A percentile compares a stretch with the other conserved stretches of the same genome.
These are phyloP conservation scores for Halcyon smyrnensis DNA, from an alignment of 2,797 vertebrate species.

Conservation along the genomic window DNA sequence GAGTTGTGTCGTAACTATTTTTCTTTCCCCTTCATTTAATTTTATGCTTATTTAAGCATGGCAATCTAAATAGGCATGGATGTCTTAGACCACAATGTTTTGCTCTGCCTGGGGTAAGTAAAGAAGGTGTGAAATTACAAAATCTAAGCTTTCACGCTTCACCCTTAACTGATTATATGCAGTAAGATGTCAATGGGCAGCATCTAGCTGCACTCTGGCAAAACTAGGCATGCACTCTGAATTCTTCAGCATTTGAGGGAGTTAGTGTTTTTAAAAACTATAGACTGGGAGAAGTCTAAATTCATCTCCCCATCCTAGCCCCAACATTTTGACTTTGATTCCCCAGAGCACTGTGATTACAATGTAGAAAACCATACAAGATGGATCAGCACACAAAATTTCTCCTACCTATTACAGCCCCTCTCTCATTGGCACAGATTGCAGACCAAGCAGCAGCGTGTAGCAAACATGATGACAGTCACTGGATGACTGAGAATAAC, in stretches of 20 bases:
- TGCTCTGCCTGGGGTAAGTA: neutral
- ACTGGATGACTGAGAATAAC: neutral
- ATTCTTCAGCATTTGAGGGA: neutral
- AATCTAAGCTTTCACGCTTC: neutral
- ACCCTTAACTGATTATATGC: neutral
- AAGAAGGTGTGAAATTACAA: conserved; percentile 35
- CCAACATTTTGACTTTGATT: neutral
- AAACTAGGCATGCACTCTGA: neutral
- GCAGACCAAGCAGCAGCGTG: neutral
- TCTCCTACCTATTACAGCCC: neutral
- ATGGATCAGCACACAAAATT: neutral
- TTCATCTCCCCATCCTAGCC: neutral
- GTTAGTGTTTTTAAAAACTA: neutral
- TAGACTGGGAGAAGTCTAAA: neutral
- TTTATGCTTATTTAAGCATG: conserved; percentile 26
- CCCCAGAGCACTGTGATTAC: neutral
- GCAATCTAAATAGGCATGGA: neutral
- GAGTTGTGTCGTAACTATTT: conserved; percentile 5
- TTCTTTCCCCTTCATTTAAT: neutral
- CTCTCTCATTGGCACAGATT: neutral
- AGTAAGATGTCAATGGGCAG: neutral
- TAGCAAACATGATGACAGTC: neutral
- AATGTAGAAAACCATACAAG: neutral
- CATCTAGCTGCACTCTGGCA: neutral
- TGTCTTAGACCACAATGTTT: neutral